Percentiles rank a stretch among this genome's conserved stretches.
These are phyloP conservation scores for Psilanteris sp. DNA, from an alignment of 1,140 invertebrate genomes.

Conservation along the genomic window DNA sequence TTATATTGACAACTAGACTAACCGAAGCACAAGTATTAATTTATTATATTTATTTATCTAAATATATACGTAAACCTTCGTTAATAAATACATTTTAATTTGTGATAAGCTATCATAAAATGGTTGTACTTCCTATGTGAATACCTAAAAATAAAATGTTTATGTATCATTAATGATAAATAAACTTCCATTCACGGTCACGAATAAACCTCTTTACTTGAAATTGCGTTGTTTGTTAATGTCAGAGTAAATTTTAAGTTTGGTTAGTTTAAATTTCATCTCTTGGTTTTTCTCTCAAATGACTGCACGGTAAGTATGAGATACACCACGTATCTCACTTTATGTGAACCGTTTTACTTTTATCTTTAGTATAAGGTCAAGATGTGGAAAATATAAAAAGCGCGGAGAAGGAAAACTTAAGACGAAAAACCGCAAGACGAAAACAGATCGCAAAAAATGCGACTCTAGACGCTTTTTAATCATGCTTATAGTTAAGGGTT, in stretches of 20 bases:
- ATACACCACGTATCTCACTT: slow-evolving; percentile 61
- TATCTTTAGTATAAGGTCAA: slow-evolving; percentile 57
- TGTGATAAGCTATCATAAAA: slow-evolving; percentile 11
- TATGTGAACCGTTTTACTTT: slow-evolving; percentile 59
- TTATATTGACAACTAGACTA: too few species aligned
- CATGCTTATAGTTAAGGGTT: slow-evolving; percentile 1
- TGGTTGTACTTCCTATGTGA: neutral
- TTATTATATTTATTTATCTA: too few species aligned
- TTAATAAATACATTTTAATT: too few species aligned
- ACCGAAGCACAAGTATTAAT: too few species aligned
- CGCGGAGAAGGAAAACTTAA: slow-evolving; percentile 34
- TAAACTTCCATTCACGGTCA: slow-evolving; percentile 32
- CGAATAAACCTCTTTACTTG: slow-evolving; percentile 24
- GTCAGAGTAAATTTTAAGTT: slow-evolving; percentile 51
- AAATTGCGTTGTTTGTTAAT: slow-evolving; percentile 50
- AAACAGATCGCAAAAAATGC: slow-evolving; percentile 9
- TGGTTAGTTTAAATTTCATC: slow-evolving; percentile 59
- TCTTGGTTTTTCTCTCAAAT: slow-evolving; percentile 49
- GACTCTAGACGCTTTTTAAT: slow-evolving; percentile 25
- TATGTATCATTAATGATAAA: slow-evolving; percentile 50
- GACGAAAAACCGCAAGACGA: slow-evolving; percentile 9
- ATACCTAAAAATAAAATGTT: slow-evolving; percentile 12
- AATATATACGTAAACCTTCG: too few species aligned
- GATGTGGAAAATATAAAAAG: slow-evolving; percentile 56
- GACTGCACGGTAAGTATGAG: slow-evolving; percentile 56